A percentile compares a stretch with the other conserved stretches of the same genome.
Conservation (phyloP, 2,797 vertebrate species). For the Enteromius mattozi region DNA sequence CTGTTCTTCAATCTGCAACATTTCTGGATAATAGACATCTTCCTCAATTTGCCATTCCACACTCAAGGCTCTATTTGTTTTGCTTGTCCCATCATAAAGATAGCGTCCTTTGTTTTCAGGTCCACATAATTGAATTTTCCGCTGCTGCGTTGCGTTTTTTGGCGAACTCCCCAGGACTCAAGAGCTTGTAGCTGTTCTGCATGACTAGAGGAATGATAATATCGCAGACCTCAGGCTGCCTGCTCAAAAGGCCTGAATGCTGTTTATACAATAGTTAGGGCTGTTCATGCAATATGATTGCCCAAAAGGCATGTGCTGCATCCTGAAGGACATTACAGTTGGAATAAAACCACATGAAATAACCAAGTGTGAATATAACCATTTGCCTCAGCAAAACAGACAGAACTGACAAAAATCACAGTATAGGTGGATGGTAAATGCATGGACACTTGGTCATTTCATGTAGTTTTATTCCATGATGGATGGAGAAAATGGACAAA, state of each 20-base stretch:
- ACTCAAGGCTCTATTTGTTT: slow-evolving; percentile 15
- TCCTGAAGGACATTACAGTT: neutral
- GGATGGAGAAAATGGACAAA: neutral
- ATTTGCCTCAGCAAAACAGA: neutral
- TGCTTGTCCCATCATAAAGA: slow-evolving; percentile 6
- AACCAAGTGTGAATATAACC: neutral
- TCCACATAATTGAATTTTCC: slow-evolving; percentile 33
- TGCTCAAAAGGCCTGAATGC: neutral
- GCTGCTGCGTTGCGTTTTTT: neutral
- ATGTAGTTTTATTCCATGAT: neutral
- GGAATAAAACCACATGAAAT: neutral
- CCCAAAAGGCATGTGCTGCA: neutral
- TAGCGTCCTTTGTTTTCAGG: slow-evolving; percentile 21
- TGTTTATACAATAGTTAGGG: neutral
- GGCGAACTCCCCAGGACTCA: neutral
- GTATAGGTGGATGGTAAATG: neutral
- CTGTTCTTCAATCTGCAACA: slow-evolving; percentile 17
- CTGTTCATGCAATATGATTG: slow-evolving; percentile 1
- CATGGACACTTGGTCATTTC: neutral
- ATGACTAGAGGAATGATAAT: slow-evolving; percentile 26
- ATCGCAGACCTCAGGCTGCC: slow-evolving; percentile 13
- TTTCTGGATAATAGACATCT: slow-evolving; percentile 11
- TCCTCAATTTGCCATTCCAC: slow-evolving; percentile 18
- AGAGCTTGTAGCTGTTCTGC: slow-evolving; percentile 21
- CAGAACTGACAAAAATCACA: neutral